Evolutionary conservation across 53 echinoderm and acorn worm species (phyloP).

Genomic region (Luidia sarsii): DNA sequence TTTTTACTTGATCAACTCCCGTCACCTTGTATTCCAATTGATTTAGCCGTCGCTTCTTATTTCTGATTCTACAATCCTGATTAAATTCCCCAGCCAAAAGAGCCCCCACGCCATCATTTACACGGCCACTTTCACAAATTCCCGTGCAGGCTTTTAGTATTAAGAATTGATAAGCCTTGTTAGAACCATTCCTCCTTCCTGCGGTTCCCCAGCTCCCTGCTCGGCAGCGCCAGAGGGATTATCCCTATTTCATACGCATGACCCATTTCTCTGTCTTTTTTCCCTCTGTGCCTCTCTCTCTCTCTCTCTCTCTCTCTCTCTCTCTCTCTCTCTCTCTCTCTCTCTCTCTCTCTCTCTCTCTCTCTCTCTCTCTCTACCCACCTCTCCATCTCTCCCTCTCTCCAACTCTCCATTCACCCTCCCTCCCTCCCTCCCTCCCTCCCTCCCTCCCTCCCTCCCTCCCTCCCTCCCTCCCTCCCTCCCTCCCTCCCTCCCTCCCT

Average conservation of each 20-base stretch:
- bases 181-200: background rate
- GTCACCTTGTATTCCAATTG: background rate
- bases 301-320: background rate
- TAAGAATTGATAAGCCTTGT: constrained; percentile 49
- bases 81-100: background rate
- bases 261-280: constrained; percentile 19
- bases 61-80: background rate
- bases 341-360: too few species aligned
- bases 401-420: too few species aligned
- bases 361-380: too few species aligned
- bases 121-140: constrained; percentile 43
- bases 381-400: too few species aligned
- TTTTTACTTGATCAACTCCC: too few species aligned
- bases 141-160: constrained; percentile 35
- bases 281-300: too few species aligned
- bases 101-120: constrained; percentile 1
- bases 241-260: constrained; percentile 45
- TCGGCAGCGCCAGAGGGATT: constrained; percentile 16
- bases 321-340: too few species aligned
- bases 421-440: too few species aligned
- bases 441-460: too few species aligned
- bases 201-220: constrained; percentile 16
- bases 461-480: too few species aligned
- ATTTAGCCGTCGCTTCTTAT: constrained; percentile 1
- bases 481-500: too few species aligned